Evolutionary conservation across 2,888 invertebrate genomes (phyloP).

Genomic region (Brenthis ino): DNA sequence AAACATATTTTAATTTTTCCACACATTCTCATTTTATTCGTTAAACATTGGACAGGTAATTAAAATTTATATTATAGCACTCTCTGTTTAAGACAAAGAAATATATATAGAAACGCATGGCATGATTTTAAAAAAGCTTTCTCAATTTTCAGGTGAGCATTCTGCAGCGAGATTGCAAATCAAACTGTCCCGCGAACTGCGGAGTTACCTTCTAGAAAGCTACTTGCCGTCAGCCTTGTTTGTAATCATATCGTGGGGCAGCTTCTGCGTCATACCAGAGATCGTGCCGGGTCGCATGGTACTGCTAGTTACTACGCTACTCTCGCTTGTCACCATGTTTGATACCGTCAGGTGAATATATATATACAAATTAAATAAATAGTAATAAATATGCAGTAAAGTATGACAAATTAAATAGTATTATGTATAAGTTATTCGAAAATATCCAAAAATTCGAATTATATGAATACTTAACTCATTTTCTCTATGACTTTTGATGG

Average conservation of each 20-base stretch:
- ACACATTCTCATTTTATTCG: too few species aligned
- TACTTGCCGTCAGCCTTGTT: conserved; percentile 85
- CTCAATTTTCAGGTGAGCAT: conserved; percentile 76
- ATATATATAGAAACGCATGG: neutral
- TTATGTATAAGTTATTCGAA: neutral
- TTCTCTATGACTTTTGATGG: too few species aligned
- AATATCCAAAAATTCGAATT: neutral
- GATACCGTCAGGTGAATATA: conserved; percentile 82
- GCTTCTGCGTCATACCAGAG: conserved; percentile 85
- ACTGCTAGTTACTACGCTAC: conserved; percentile 83
- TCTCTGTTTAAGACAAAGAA: neutral
- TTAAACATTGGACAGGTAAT: too few species aligned
- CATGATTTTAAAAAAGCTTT: neutral
- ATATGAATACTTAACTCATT: too few species aligned
- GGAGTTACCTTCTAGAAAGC: conserved; percentile 84
- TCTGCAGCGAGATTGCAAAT: conserved; percentile 83
- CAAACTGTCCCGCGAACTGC: conserved; percentile 82
- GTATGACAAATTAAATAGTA: too few species aligned
- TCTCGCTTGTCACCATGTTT: conserved; percentile 85
- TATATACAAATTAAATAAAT: neutral
- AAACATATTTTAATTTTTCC: too few species aligned
- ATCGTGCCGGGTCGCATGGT: conserved; percentile 86
- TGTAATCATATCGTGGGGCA: conserved; percentile 86
- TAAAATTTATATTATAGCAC: too few species aligned
- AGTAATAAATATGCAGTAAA: neutral